Conservation (phyloP, 2,888 invertebrate genomes). For the Pachliopta kotzebuea region DNA sequence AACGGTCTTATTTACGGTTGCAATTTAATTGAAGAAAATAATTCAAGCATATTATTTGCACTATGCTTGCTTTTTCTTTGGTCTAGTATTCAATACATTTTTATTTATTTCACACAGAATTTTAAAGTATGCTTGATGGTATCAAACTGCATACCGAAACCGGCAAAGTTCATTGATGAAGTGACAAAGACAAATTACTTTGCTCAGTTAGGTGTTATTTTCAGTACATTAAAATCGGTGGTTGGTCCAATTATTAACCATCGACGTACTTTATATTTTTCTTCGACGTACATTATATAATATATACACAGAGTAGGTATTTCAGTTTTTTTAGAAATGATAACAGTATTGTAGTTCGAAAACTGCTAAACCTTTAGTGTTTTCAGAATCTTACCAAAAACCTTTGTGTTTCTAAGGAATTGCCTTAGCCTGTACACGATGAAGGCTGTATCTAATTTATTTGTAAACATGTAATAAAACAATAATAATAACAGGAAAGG, state of each 20-base stretch:
- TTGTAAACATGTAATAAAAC: too few relatives aligned
- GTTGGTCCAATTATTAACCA: neutral
- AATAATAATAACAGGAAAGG: too few relatives aligned
- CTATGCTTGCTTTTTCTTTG: neutral
- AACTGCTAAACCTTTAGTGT: too few relatives aligned
- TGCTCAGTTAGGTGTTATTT: slow-evolving; percentile 3
- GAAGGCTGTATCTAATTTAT: too few relatives aligned
- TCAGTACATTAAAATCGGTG: neutral
- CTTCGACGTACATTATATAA: neutral
- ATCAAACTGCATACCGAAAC: neutral
- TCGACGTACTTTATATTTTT: too few relatives aligned
- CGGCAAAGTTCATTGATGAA: neutral
- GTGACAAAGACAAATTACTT: slow-evolving; percentile 20
- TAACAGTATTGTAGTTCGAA: neutral
- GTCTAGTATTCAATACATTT: neutral
- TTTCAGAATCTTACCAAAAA: too few relatives aligned
- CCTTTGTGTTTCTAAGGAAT: too few relatives aligned
- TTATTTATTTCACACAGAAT: neutral
- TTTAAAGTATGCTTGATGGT: neutral
- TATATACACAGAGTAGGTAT: too few relatives aligned
- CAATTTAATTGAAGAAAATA: too few relatives aligned
- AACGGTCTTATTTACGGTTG: too few relatives aligned
- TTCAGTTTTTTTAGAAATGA: neutral
- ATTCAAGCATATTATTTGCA: neutral
- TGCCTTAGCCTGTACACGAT: too few relatives aligned